phyloP scores from a whole-genome alignment of 1,140 invertebrate species.

The Papilio polytes region DNA sequence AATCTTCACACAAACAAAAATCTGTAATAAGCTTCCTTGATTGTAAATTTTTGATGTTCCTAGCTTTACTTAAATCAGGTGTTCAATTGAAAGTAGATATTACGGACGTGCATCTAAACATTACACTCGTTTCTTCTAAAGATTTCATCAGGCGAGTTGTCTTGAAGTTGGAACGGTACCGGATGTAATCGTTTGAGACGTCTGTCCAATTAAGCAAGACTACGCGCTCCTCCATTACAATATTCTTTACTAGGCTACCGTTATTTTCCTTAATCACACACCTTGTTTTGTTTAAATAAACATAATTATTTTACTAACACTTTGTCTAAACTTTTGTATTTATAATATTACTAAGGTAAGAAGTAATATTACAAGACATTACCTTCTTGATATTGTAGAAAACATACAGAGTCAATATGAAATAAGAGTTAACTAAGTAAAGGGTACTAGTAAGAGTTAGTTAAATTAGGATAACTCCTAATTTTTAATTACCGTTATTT shows the following conservation, averaged over 20 bases:
- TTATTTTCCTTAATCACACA: not conserved
- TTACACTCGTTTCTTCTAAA: not conserved
- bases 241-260: slow-evolving; percentile 39
- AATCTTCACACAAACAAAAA: too few species aligned
- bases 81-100: not conserved
- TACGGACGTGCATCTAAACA: not conserved
- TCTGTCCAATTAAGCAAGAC: slow-evolving; percentile 66
- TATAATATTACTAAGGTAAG: too few species aligned
- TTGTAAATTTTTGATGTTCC: too few species aligned
- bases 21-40: too few species aligned
- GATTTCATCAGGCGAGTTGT: slow-evolving; percentile 9
- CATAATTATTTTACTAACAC: not conserved
- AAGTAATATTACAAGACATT: not conserved
- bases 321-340: too few species aligned
- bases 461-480: too few species aligned
- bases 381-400: not conserved
- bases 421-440: too few species aligned
- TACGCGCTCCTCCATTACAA: slow-evolving; percentile 37
- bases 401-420: not conserved
- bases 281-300: not conserved
- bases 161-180: slow-evolving; percentile 49
- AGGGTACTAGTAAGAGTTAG: too few species aligned
- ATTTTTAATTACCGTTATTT: too few species aligned
- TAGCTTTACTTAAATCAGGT: not conserved
- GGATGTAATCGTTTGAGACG: slow-evolving; percentile 77